Evolutionary conservation across 1,140 invertebrate genomes (phyloP).

Genomic region (Zaprionus kolodkinae): DNA sequence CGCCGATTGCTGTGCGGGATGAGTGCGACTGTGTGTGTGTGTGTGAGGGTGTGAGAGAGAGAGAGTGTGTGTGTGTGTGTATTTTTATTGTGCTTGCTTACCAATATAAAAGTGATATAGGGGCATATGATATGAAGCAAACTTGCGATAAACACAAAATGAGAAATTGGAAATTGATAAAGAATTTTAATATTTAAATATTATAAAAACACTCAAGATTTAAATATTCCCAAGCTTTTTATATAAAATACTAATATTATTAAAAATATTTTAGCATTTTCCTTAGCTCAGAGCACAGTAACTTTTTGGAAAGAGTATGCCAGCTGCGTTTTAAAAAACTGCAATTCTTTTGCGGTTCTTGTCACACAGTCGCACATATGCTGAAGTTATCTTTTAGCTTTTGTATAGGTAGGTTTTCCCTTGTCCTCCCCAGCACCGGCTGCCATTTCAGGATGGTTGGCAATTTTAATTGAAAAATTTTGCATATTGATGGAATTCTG

Average conservation of each 20-base stretch:
- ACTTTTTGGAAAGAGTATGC: neutral
- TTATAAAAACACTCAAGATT: no score
- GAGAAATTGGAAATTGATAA: neutral
- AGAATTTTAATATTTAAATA: neutral
- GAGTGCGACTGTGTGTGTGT: constrained; percentile 7
- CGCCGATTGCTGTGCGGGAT: constrained; percentile 61
- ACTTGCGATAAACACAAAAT: neutral
- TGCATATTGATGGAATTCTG: constrained; percentile 82
- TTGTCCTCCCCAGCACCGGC: constrained; percentile 14
- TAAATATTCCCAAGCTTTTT: neutral
- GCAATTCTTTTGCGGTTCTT: constrained; percentile 44
- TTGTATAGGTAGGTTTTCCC: constrained; percentile 50
- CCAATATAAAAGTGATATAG: neutral
- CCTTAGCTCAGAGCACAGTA: neutral
- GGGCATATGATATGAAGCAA: constrained; percentile 11
- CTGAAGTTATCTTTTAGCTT: constrained; percentile 65
- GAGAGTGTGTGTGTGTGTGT: constrained; percentile 11
- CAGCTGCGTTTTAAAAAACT: neutral
- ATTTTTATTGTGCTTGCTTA: constrained; percentile 23
- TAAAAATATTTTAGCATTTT: neutral
- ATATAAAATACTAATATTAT: neutral
- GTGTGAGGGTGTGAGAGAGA: no score
- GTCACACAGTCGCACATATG: constrained; percentile 62
- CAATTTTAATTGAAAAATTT: constrained; percentile 83
- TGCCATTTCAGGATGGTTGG: constrained; percentile 58